These are phyloP conservation scores for Zaprionus tsacasi DNA, from an alignment of 1,140 invertebrate species.

Conservation along the genomic window DNA sequence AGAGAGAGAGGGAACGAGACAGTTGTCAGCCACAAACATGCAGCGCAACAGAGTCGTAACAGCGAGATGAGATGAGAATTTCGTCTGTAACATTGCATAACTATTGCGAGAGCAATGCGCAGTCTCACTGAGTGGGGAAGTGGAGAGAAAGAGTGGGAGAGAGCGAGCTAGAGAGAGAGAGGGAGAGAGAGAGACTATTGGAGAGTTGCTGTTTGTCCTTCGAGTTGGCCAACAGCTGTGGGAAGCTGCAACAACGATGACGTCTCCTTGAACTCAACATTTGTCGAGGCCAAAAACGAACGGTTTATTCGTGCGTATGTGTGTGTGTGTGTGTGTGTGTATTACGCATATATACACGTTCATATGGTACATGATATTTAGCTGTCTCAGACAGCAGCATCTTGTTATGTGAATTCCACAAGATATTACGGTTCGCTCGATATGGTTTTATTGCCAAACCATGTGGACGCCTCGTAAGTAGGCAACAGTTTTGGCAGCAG, in stretches of 20 bases:
- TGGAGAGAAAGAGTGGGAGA: conserved; percentile 18
- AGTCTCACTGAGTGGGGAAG: conserved; percentile 16
- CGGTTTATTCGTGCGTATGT: conserved; percentile 2
- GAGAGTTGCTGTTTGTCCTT: conserved; percentile 55
- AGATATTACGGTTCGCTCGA: conserved; percentile 22
- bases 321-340: neutral
- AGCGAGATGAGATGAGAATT: conserved; percentile 8
- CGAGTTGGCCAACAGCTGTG: conserved; percentile 62
- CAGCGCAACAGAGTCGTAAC: conserved; percentile 29
- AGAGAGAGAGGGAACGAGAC: neutral
- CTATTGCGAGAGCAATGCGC: conserved; percentile 51
- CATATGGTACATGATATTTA: conserved; percentile 30
- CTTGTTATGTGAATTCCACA: conserved; percentile 30
- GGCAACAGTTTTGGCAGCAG: conserved; percentile 53
- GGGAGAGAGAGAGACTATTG: conserved; percentile 10
- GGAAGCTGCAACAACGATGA: conserved; percentile 59
- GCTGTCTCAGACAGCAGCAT: conserved; percentile 35
- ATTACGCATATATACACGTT: conserved; percentile 14
- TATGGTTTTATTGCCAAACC: conserved; percentile 35
- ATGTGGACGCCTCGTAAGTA: conserved; percentile 12
- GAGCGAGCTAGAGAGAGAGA: neutral
- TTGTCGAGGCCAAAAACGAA: conserved; percentile 62
- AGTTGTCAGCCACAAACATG: conserved; percentile 27
- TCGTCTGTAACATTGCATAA: conserved; percentile 67
- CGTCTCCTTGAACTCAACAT: conserved; percentile 82